Percentiles rank a stretch among this genome's conserved stretches.
Evolutionary conservation across 2,888 invertebrate species (phyloP).

Genomic region (Perdita meconis): DNA sequence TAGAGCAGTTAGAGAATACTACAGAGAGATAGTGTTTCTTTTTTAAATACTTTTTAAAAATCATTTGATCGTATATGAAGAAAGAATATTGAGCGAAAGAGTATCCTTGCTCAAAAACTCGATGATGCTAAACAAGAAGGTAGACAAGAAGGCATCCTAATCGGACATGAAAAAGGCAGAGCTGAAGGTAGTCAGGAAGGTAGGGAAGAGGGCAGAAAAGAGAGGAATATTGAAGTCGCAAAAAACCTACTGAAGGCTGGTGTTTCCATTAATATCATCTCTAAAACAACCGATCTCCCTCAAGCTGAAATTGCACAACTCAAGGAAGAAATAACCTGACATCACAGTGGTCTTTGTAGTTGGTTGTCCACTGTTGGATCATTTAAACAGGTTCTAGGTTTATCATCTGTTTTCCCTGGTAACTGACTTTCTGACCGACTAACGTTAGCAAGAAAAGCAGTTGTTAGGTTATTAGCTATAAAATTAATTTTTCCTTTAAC

Average conservation of each 20-base stretch:
- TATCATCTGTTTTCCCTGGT: conserved; percentile 11
- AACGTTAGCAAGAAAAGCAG: neutral
- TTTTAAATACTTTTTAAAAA: neutral
- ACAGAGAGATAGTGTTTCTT: neutral
- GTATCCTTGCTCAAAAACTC: neutral
- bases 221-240: conserved; percentile 39
- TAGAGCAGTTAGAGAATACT: neutral
- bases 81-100: neutral
- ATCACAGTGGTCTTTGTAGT: too few relatives aligned
- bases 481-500: neutral
- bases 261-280: conserved; percentile 35
- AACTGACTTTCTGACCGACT: conserved; percentile 20
- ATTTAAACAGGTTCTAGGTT: too few relatives aligned
- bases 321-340: too few relatives aligned
- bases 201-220: conserved; percentile 26
- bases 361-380: too few relatives aligned
- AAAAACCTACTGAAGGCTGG: conserved; percentile 45
- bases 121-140: neutral
- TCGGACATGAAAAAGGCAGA: neutral
- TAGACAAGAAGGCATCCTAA: neutral
- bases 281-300: too few relatives aligned
- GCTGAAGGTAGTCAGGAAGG: neutral
- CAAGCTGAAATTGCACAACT: too few relatives aligned
- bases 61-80: neutral
- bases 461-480: too few relatives aligned